A percentile compares a stretch with the other conserved stretches of the same genome.
Evolutionary conservation across 2,113 vertebrate species (phyloP).

Genomic region (Gavia stellata): DNA sequence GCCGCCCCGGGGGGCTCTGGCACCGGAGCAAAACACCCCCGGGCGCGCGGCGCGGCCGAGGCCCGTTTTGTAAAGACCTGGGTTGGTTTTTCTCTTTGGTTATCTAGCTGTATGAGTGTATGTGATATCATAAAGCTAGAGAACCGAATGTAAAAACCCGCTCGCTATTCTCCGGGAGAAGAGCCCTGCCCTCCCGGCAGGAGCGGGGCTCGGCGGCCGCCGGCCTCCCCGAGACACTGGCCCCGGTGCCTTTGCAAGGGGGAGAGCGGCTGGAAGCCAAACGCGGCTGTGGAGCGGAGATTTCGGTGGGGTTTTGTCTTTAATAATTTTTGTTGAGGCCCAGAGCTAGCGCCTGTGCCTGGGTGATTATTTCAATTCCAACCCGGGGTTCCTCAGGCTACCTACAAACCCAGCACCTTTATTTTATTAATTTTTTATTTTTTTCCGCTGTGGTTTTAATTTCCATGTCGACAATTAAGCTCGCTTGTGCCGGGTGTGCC

Average conservation of each 20-base stretch:
- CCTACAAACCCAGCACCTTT: neutral
- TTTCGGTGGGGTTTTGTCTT: neutral
- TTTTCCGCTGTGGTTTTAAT: neutral
- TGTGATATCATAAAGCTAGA: conserved; percentile 98
- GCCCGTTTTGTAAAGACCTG: neutral
- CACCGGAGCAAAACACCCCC: rapidly evolving
- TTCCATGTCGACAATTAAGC: neutral
- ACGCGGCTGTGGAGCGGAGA: neutral
- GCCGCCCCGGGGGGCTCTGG: neutral
- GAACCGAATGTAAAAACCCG: conserved; percentile 96
- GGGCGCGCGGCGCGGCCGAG: rapidly evolving
- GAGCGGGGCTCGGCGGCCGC: neutral
- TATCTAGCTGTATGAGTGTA: conserved; percentile 99
- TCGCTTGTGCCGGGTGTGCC: neutral
- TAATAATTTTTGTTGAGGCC: neutral
- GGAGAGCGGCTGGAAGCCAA: neutral
- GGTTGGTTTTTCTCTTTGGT: conserved; percentile 97
- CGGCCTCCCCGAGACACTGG: neutral
- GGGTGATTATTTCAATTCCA: neutral
- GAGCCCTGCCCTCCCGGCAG: neutral
- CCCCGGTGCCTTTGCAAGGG: neutral
- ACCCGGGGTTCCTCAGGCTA: neutral
- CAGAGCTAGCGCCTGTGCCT: neutral
- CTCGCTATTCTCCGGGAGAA: conserved; percentile 53
- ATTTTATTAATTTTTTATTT: neutral